Evolutionary conservation across 2,888 invertebrate genomes (phyloP).

Genomic region (Nycteola revayana): DNA sequence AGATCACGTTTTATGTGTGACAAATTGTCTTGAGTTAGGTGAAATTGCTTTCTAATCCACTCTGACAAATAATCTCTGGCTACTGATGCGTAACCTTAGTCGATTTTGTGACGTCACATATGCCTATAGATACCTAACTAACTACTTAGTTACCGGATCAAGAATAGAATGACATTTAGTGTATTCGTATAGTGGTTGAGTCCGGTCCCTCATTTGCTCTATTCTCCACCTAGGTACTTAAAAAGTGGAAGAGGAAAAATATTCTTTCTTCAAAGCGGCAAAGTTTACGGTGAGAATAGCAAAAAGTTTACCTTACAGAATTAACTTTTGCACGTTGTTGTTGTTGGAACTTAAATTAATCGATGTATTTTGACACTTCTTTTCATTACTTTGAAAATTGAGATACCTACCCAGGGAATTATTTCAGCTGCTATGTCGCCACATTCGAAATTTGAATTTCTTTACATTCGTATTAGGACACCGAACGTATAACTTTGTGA

Average conservation of each 20-base stretch:
- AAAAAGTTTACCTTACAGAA: constrained; percentile 35
- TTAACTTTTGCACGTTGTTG: constrained; percentile 37
- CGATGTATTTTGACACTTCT: constrained; percentile 29
- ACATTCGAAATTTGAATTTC: too few relatives aligned
- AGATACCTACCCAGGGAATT: constrained; percentile 14
- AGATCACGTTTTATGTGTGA: constrained; percentile 78
- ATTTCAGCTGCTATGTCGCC: constrained; percentile 1
- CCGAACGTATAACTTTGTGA: too few relatives aligned
- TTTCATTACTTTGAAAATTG: constrained; percentile 24
- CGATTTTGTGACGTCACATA: constrained; percentile 56
- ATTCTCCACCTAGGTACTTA: constrained; percentile 47
- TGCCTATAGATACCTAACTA: too few relatives aligned
- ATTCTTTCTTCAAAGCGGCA: constrained; percentile 34
- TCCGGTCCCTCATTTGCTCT: constrained; percentile 51
- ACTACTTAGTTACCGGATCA: too few relatives aligned
- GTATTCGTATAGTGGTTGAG: constrained; percentile 51
- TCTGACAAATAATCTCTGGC: constrained; percentile 76
- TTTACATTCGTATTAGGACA: too few relatives aligned
- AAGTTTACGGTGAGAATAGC: constrained; percentile 35
- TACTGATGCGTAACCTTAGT: constrained; percentile 69
- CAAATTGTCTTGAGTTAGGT: constrained; percentile 77
- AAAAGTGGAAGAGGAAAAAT: constrained; percentile 41
- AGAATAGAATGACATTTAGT: constrained; percentile 47
- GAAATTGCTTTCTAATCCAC: constrained; percentile 79
- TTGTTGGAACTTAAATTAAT: constrained; percentile 36